Base-by-base conservation (phyloP, 2,797 vertebrate genomes). In the Momotus momota region DNA sequence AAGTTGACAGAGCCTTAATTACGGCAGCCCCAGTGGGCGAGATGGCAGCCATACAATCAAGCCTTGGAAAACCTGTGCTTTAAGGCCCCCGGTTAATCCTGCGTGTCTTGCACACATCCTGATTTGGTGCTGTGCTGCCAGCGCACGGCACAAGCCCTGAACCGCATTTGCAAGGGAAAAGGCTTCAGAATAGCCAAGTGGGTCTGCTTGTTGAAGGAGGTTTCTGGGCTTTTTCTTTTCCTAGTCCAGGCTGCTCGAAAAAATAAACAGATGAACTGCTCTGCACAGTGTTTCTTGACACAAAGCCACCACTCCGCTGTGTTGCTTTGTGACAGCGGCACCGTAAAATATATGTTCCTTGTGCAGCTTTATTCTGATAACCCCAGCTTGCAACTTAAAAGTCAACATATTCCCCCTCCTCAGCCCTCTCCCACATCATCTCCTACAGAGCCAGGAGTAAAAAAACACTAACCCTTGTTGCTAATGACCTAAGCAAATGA, bases 221-320 rank as follows among this genome's bases (percentile, higher is more conserved):
- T 45, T 91, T 64, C 85, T 71, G 57, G 26, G 52, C 31, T 66
- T 75, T 72, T 73, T 35, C 72, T 88, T 77, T n/a, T 52, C 57
- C 46, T 67, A 41, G 48, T 38, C 74, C 62, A 61, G 80, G 21
- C 66, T 83, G 62, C 66, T 86, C 48, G 12, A 8, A 45, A 88
- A 91, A 84, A 70, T 52, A 93, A 96, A 89, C 90, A 90, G 60
- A 69, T 82, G 48, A 81, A 58, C 49, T 38, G 75, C 66, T 87
- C 92, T 92, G 94, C 88, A 52, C 92, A 62, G 21, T 84, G 88
- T 84, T 94, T 60, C 87, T 55, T 86, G 87, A 88, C 80, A 83
- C 49, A 67, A 66, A 89, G 85, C 60, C 89, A 57, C 57, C 0
- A 1, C 74, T 96, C 52, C 71, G 71, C 74, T 61, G 49, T 7